These are phyloP conservation scores for Bradynema listronoti DNA, from an alignment of 1,140 invertebrate genomes.

Conservation along the genomic window DNA sequence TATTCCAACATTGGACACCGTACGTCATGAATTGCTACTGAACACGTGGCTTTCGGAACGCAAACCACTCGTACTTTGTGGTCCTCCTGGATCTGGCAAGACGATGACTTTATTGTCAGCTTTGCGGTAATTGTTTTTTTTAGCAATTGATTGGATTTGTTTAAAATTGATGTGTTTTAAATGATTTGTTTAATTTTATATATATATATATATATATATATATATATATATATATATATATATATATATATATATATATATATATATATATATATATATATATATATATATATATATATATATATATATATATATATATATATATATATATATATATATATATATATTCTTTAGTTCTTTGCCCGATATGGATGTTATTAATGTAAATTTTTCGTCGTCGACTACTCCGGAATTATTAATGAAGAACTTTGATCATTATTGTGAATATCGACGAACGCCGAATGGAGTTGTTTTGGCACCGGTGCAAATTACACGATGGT, in stretches of 20 bases:
- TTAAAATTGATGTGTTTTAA: too few relatives aligned
- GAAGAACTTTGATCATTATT: slow-evolving; percentile 99
- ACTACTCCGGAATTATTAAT: slow-evolving; percentile 93
- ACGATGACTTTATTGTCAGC: slow-evolving; percentile 99
- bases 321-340: too few relatives aligned
- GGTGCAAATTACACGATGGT: slow-evolving; percentile 90
- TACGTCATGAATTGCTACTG: slow-evolving; percentile 88
- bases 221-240: too few relatives aligned
- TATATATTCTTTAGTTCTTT: slow-evolving; percentile 48
- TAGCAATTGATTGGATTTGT: too few relatives aligned
- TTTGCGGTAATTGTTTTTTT: slow-evolving; percentile 75
- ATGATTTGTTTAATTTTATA: too few relatives aligned
- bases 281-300: too few relatives aligned
- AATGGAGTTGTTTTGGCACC: slow-evolving; percentile 91
- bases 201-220: too few relatives aligned
- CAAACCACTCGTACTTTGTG: slow-evolving; percentile 95
- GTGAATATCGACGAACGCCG: slow-evolving; percentile 91
- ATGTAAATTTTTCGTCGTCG: slow-evolving; percentile 96
- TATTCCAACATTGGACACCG: slow-evolving; percentile 96
- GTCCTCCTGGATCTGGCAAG: slow-evolving; percentile 97
- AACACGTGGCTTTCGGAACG: slow-evolving; percentile 78
- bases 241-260: too few relatives aligned
- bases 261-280: too few relatives aligned
- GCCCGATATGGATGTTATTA: slow-evolving; percentile 68
- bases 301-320: too few relatives aligned